Evolutionary conservation across 2,888 invertebrate genomes (phyloP), one percentile per base, ranked within the genome.

Genomic region (Argynnis bischoffii): DNA sequence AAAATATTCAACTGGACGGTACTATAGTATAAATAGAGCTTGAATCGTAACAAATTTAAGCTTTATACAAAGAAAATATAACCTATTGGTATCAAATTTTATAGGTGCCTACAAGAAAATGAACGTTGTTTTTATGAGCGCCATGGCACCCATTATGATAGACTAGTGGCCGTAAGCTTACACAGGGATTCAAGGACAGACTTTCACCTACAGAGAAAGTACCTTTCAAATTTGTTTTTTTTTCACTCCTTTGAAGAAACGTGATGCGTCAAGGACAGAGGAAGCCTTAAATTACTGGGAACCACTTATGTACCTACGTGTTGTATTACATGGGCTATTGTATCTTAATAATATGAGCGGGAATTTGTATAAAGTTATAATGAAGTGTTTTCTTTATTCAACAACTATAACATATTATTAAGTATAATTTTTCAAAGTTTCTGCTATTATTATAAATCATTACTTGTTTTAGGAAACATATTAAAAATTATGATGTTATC

Each of bases 191-290:
- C 78, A 76, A 67, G 71, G 77, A 72, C 79, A 85, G 79, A 87
- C 91, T 90, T 90, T 90, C 91, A 89, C 90, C 88, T 83, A 81
- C 84, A 84, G 77, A 76, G 90, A 90, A 90, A 90, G 86, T 83
- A 47, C 66, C 65, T 66, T 66, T 46, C 41, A 14, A 48, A 64
- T 61, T 55, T 59, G 53, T 61, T 59, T 64, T 67, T 65, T 41
- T 67, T 59, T 69, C 61, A 55, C 48, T 69, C 63, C 65, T 63
- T 64, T 67, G 50, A 16, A 65, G 69, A 63, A 71, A 69, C 69
- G 48, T 65, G 64, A 71, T 16, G 59, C 65, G 21, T 64, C 69
- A 67, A 71, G 67, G 71, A 47, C 69, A 69, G 50, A 57, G 64
- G 64, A 55, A 59, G 57, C 56, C 50, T 65, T 57, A 54, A 57